phyloP scores from a whole-genome alignment of 2,113 vertebrate species.

The Cygnus buccinator region DNA sequence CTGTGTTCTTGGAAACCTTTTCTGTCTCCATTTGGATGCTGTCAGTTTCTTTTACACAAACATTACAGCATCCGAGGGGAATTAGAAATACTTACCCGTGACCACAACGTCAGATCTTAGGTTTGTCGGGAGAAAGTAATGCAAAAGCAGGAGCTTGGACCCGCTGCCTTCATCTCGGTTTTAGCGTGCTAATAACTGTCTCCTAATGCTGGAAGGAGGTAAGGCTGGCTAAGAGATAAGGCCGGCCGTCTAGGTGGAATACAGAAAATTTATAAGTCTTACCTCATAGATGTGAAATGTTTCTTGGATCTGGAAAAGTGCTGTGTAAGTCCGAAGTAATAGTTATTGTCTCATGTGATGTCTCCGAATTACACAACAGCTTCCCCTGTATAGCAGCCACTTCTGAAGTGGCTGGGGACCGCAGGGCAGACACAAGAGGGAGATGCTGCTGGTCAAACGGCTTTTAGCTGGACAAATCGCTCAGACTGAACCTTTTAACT shows the following conservation, averaged over 20 bases:
- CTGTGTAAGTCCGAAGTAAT: background rate
- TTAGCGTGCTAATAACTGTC: constrained; percentile 8
- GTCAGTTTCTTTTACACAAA: constrained; percentile 61
- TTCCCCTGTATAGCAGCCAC: background rate
- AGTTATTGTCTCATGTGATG: background rate
- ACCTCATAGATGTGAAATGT: background rate
- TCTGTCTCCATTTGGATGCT: constrained; percentile 43
- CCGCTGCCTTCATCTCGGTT: constrained; percentile 5
- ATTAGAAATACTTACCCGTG: constrained; percentile 60
- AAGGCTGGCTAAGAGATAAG: background rate
- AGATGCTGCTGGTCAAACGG: background rate
- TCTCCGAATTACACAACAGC: background rate
- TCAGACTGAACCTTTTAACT: background rate
- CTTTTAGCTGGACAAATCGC: background rate
- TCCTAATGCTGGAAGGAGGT: constrained; percentile 30
- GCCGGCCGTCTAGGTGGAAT: constrained; percentile 1
- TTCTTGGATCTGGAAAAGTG: background rate
- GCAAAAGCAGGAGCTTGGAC: constrained; percentile 9
- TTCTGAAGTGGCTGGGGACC: background rate
- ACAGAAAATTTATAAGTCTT: constrained; percentile 30
- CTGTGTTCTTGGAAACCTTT: constrained; percentile 60
- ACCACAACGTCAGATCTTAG: constrained; percentile 45
- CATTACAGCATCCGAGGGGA: constrained; percentile 62
- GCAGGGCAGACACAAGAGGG: background rate
- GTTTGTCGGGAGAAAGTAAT: constrained; percentile 49